Percentiles rank a stretch among this genome's conserved stretches.
Evolutionary conservation across 1,140 invertebrate genomes (phyloP).

Genomic region (Wiebesia pumilae): DNA sequence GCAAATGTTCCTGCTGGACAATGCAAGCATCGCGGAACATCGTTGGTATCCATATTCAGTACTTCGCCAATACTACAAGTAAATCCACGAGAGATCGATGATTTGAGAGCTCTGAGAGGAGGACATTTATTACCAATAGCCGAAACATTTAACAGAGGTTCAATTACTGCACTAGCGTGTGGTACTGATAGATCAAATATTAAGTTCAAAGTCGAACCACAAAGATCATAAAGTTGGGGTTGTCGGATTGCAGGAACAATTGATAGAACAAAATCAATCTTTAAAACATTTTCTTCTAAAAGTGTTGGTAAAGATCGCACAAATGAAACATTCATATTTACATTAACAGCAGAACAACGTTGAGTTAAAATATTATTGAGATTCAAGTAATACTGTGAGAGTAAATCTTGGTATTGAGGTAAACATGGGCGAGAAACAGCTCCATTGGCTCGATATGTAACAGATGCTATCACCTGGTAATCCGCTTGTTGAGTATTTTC

Average conservation of each 20-base stretch:
- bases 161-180: slow-evolving; percentile 92
- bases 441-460: slow-evolving; percentile 92
- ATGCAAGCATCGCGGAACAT: slow-evolving; percentile 94
- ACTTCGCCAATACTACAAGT: slow-evolving; percentile 95
- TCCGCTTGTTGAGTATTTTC: slow-evolving; percentile 95
- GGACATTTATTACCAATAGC: slow-evolving; percentile 94
- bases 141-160: slow-evolving; percentile 90
- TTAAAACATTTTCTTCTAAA: slow-evolving; percentile 89
- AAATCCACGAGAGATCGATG: slow-evolving; percentile 91
- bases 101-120: slow-evolving; percentile 88
- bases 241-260: slow-evolving; percentile 90
- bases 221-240: slow-evolving; percentile 93
- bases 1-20: slow-evolving; percentile 97
- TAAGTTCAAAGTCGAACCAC: slow-evolving; percentile 92
- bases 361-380: slow-evolving; percentile 90
- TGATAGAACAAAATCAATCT: slow-evolving; percentile 90
- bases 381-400: slow-evolving; percentile 86
- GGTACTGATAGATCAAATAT: slow-evolving; percentile 96
- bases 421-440: slow-evolving; percentile 89
- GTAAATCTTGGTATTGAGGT: slow-evolving; percentile 88
- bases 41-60: slow-evolving; percentile 91
- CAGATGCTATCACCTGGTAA: slow-evolving; percentile 92
- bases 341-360: slow-evolving; percentile 94
- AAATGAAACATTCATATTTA: slow-evolving; percentile 95
- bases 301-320: slow-evolving; percentile 85